Conservation (phyloP, 2,888 invertebrate species). For the Nipponacmea schrenckii region DNA sequence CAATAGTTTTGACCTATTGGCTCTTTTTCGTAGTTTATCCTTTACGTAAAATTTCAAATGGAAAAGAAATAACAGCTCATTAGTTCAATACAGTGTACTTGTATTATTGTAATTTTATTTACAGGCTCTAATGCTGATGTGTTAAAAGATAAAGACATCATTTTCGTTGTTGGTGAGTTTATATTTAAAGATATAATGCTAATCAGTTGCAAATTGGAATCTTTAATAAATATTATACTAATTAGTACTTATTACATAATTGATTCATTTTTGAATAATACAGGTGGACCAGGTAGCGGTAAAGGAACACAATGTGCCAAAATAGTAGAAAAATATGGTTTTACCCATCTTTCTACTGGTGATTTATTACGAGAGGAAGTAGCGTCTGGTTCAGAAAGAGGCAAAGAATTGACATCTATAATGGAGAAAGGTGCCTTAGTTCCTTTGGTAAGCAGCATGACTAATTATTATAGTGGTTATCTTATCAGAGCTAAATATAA, state of each 20-base stretch:
- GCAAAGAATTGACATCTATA: slow-evolving; percentile 83
- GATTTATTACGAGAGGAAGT: slow-evolving; percentile 93
- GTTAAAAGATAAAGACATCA: slow-evolving; percentile 1
- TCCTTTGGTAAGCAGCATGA: slow-evolving; percentile 74
- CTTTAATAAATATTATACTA: no score
- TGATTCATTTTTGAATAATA: neutral
- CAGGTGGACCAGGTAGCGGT: slow-evolving; percentile 88
- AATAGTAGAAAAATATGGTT: slow-evolving; percentile 91
- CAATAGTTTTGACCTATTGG: no score
- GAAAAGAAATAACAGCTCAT: no score
- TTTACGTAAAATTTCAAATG: no score
- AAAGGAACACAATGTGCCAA: slow-evolving; percentile 96
- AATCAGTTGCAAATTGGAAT: no score
- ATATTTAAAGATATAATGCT: no score
- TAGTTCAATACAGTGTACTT: no score
- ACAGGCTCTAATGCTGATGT: neutral
- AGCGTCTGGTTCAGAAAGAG: slow-evolving; percentile 86
- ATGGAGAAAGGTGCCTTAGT: slow-evolving; percentile 92
- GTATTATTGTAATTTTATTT: neutral
- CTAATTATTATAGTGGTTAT: neutral
- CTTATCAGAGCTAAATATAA: neutral
- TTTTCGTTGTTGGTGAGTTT: slow-evolving; percentile 16
- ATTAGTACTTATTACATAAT: no score
- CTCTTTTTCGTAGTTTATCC: no score
- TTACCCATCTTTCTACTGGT: slow-evolving; percentile 86